Evolutionary conservation across 2,888 invertebrate species (phyloP), one percentile per base, ranked within the genome.

Genomic region (Pomacea canaliculata): DNA sequence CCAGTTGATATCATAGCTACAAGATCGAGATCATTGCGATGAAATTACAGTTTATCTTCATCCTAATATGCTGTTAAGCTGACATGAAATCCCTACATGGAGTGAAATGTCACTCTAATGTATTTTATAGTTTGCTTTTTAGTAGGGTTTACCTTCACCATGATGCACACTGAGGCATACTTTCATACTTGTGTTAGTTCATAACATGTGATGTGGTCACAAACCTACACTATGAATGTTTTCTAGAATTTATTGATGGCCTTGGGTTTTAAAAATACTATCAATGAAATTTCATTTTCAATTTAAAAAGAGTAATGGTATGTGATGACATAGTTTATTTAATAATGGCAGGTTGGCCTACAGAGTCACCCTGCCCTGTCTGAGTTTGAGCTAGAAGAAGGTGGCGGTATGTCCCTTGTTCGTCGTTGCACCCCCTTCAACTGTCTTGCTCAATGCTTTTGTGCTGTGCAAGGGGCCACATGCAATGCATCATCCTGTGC

Each of bases 401-500:
- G 81, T 37, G 83, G 83, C 16, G 51, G 60, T 5, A 73, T 85
- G 77, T 78, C 76, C 51, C 76, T 85, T 49, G 72, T 78, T 0
- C 78, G 84, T 16, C 75, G 83, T 16, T 85, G 85, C 77, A 19
- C 74, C 13, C 49, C 79, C 9, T 79, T 78, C 70, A 81, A 81
- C 67, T 85, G 85, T 77, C 76, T 78, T 27, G 83, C 84, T 23
- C 82, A 83, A 59, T 85, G 85, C 78, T 80, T 80, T 4, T 85
- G 85, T 75, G 84, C 83, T 3, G 77, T 83, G 16, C 81, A 83
- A 51, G 83, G 82, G 23, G 76, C 73, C 49, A 79, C 76, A 46
- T 83, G 83, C 59, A 59, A 49, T 9, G 68, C 76, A 1, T 46
- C 69, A 10, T n/a, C 68, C 10, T 76, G 76, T 51, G 62, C 63